Base-by-base conservation (phyloP, 2,797 vertebrate genomes). In the Tinamus major region DNA sequence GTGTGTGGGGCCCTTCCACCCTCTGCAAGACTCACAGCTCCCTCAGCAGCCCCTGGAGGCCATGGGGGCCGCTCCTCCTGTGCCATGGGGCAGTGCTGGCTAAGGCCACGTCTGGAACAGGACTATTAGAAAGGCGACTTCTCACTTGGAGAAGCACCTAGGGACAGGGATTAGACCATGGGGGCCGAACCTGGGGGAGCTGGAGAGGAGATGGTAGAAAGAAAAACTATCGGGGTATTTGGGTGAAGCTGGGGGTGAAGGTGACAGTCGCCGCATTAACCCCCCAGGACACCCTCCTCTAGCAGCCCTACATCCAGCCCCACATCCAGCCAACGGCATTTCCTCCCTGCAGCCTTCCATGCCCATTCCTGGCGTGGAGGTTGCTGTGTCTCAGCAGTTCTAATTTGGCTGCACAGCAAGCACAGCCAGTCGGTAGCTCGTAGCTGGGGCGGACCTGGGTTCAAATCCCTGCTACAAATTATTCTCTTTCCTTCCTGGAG, bases 141-240 rank as follows among this genome's bases (percentile, higher is more conserved):
- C 19, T 42, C 0, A 41, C 58, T 42, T 46, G 17, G 64, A 12
- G 0, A 1, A 24, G 58, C 14, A 7, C 0, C 0, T 0, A 10
- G 58, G 24, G 37, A 56, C 29, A 46, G 39, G 29, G 19, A 10
- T 58, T 10, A 6, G n/a, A 19, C 35, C 13, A 11, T 17, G 27
- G 16, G 41, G 13, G 4, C 31, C 41, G 55, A 39, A 44, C 6
- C 7, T 1, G 33, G 33, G 9, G n/a, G 14, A 48, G 21, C 33
- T 29, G n/a, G 48, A 11, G 17, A 37, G 46, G 53, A 49, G 23
- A 14, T 10, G 9, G 39, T 26, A 48, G 70, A 20, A 48, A 21
- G 33, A 55, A 26, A 27, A 53, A 27, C 35, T 49, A 8, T 7
- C 3, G 12, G 35, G 48, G 10, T 33, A 18, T n/a, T 27, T 56